Conservation (phyloP, 2,113 vertebrate species). For the Cyphomyrus plagiostoma region DNA sequence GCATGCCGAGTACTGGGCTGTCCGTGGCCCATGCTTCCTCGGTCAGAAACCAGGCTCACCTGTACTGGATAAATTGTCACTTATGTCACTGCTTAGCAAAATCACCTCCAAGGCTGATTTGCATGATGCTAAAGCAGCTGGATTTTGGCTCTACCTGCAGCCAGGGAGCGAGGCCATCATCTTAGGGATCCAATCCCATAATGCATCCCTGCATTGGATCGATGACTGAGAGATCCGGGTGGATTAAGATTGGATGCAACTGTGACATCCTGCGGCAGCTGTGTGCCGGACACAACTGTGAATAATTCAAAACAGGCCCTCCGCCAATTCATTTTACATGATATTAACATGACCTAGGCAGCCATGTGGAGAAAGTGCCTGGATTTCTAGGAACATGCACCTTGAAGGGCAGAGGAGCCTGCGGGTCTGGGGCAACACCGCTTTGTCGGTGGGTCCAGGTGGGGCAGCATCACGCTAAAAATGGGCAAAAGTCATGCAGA, state of each 20-base stretch:
- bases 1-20: neutral
- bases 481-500: neutral
- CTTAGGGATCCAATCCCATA: neutral
- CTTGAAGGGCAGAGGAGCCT: constrained; percentile 42
- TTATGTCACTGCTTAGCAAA: neutral
- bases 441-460: neutral
- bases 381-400: constrained; percentile 45
- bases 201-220: neutral
- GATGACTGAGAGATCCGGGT: neutral
- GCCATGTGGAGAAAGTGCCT: constrained; percentile 36
- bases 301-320: neutral
- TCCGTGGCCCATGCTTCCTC: neutral
- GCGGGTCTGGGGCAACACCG: neutral
- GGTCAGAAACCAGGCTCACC: neutral
- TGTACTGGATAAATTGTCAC: neutral
- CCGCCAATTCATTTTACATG: neutral
- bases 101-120: neutral
- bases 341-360: neutral
- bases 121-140: neutral
- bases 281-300: neutral
- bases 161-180: neutral
- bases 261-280: neutral
- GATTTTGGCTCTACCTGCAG: neutral
- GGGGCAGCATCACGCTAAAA: neutral
- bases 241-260: neutral